These are phyloP conservation scores for Paralichthys olivaceus DNA, from an alignment of 2,113 vertebrate genomes.

Conservation along the genomic window DNA sequence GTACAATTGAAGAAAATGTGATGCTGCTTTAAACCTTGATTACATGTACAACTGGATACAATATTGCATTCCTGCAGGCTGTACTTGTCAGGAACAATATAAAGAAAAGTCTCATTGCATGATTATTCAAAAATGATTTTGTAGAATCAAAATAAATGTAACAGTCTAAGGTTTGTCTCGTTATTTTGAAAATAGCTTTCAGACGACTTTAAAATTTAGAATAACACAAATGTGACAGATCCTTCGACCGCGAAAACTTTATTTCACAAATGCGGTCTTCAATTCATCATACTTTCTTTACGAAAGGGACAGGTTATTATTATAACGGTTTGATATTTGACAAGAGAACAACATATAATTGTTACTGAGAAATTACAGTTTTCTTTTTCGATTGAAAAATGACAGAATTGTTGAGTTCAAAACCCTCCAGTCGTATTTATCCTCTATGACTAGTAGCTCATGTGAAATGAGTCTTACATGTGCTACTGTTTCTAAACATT, in stretches of 20 bases:
- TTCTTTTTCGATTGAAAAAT: no score
- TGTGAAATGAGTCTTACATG: no score
- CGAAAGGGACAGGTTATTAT: background rate
- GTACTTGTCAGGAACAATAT: conserved; percentile 16
- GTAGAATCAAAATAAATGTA: conserved; percentile 59
- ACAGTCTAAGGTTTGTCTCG: conserved; percentile 18
- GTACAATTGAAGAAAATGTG: conserved; percentile 18
- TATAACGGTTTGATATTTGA: background rate
- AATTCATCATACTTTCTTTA: background rate
- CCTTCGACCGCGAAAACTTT: background rate
- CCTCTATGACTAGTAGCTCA: no score
- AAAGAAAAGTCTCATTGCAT: conserved; percentile 44
- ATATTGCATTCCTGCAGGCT: conserved; percentile 47
- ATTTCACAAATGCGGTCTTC: background rate
- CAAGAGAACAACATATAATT: no score
- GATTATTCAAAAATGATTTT: conserved; percentile 56
- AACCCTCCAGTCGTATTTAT: no score
- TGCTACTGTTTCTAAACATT: no score
- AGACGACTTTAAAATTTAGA: background rate
- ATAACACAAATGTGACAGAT: background rate
- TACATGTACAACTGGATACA: conserved; percentile 16
- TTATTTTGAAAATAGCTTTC: conserved; percentile 25
- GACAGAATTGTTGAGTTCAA: no score
- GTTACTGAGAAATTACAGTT: no score
- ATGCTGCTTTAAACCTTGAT: conserved; percentile 34